Evolutionary conservation across 2,888 invertebrate genomes (phyloP).

Genomic region (Camptogramma bilineatum): DNA sequence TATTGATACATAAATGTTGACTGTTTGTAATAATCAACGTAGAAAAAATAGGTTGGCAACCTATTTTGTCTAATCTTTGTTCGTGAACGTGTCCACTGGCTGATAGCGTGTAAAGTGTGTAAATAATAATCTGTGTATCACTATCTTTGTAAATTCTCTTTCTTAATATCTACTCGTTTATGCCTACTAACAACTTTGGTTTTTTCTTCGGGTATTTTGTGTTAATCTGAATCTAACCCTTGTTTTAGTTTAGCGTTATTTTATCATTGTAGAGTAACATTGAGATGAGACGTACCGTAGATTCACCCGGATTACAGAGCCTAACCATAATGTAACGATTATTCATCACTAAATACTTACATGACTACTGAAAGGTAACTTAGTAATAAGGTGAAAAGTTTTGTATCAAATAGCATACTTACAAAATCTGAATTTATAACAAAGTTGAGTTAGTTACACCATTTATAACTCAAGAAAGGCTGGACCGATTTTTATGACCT

Average conservation of each 20-base stretch:
- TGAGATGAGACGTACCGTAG: constrained; percentile 33
- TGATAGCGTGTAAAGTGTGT: constrained; percentile 34
- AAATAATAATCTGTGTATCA: constrained; percentile 32
- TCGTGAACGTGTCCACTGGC: constrained; percentile 12
- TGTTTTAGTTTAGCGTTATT: constrained; percentile 71
- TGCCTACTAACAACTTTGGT: constrained; percentile 46
- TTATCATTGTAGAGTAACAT: constrained; percentile 53
- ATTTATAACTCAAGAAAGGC: too few relatives aligned
- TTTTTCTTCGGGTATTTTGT: constrained; percentile 50
- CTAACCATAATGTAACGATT: background rate
- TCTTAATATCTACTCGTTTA: constrained; percentile 26
- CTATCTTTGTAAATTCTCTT: constrained; percentile 20
- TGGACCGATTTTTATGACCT: too few relatives aligned
- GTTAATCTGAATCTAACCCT: constrained; percentile 54
- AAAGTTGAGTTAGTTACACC: too few relatives aligned
- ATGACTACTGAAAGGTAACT: background rate
- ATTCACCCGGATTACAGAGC: constrained; percentile 2
- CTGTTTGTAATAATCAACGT: background rate
- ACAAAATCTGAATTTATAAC: too few relatives aligned
- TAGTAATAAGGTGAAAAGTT: background rate
- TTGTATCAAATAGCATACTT: background rate
- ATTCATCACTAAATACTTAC: background rate
- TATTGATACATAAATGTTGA: background rate
- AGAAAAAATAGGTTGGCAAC: background rate
- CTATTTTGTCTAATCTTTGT: background rate